Conservation (phyloP, 2,888 invertebrate species). For the Bhutanitis thaidina region DNA sequence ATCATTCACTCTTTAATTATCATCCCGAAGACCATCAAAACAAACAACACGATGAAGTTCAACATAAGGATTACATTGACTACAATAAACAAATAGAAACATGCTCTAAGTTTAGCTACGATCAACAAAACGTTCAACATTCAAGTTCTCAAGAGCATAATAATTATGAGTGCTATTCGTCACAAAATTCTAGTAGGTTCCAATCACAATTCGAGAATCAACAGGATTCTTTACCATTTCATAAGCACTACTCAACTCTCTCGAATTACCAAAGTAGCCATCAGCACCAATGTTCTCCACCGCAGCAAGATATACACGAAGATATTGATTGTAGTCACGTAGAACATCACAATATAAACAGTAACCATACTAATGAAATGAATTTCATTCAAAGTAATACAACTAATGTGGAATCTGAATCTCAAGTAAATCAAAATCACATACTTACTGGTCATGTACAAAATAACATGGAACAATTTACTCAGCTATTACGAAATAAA, state of each 20-base stretch:
- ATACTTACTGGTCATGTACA: not conserved
- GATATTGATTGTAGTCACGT: not conserved
- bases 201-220: constrained; percentile 1
- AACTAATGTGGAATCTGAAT: not conserved
- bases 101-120: not conserved
- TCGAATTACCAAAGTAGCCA: not conserved
- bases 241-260: not conserved
- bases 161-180: not conserved
- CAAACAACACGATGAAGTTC: constrained; percentile 1
- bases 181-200: not conserved
- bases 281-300: constrained; percentile 1
- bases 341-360: not conserved
- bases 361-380: not conserved
- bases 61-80: not conserved
- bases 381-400: not conserved
- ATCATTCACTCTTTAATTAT: not conserved
- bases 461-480: constrained; percentile 22
- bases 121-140: not conserved
- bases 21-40: not conserved
- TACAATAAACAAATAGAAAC: constrained; percentile 3
- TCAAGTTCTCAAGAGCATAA: not conserved
- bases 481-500: constrained; percentile 23
- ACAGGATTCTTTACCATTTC: not conserved
- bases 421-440: not conserved
- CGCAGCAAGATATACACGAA: not conserved